A percentile compares a stretch with the other conserved stretches of the same genome.
Evolutionary conservation across 2,797 vertebrate genomes (phyloP).

Genomic region (Salmo trutta): DNA sequence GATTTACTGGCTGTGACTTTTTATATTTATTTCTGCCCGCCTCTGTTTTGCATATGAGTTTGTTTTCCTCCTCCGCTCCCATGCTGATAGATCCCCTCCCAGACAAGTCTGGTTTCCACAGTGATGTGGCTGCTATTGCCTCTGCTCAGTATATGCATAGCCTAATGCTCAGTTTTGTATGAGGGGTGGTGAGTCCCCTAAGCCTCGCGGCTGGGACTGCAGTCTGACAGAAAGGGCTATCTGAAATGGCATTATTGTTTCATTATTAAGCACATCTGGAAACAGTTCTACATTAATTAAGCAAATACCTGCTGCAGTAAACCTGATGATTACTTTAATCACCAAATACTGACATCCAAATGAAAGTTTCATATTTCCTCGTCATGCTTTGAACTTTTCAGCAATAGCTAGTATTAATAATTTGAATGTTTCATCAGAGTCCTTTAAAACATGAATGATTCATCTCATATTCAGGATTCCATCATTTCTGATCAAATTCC

Average conservation of each 20-base stretch:
- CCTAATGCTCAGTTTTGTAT: constrained; percentile 33
- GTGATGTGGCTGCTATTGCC: constrained; percentile 33
- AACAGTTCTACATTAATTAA: constrained; percentile 69
- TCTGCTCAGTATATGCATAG: constrained; percentile 32
- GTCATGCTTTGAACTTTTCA: constrained; percentile 31
- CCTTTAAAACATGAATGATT: constrained; percentile 47
- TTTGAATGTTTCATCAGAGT: constrained; percentile 32
- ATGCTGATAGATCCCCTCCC: constrained; percentile 28
- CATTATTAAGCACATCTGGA: constrained; percentile 40
- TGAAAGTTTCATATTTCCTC: constrained; percentile 44
- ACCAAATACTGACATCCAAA: constrained; percentile 48
- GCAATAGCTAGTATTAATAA: constrained; percentile 36
- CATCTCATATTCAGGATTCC: constrained; percentile 34
- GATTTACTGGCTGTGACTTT: constrained; percentile 24
- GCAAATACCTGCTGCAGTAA: constrained; percentile 52
- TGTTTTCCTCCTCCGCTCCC: constrained; percentile 30
- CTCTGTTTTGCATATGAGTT: constrained; percentile 37
- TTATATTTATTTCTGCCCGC: constrained; percentile 5
- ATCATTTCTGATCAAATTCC: constrained; percentile 34
- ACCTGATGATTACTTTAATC: constrained; percentile 57
- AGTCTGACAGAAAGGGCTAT: constrained; percentile 38
- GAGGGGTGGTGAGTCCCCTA: neutral
- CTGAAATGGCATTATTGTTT: constrained; percentile 56
- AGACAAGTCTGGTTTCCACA: constrained; percentile 32
- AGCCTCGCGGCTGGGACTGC: constrained; percentile 23